Evolutionary conservation across 1,140 invertebrate species (phyloP), one percentile per base, ranked within the genome.

Genomic region (Bombus difficillimus): DNA sequence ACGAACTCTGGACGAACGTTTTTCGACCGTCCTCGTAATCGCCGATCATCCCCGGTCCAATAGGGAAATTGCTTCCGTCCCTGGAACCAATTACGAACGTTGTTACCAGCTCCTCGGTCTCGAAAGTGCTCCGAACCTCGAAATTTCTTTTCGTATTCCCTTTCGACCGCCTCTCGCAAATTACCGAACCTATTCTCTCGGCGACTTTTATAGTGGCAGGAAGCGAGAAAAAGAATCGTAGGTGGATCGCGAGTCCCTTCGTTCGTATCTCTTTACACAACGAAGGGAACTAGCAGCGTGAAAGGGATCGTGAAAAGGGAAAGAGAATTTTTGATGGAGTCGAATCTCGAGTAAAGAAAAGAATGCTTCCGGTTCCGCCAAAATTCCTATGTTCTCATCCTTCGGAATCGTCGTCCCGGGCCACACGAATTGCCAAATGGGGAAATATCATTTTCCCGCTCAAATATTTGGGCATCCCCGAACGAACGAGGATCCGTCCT

Each of bases 391-490:
- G 57, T 64, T 39, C 32, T 9, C 18, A n/a, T 62, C 66, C 25
- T 8, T 0, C 1, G 57, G 22, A 43, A 59, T 74, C 87, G 64
- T 66, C n/a, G 57, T 73, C 64, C 77, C 41, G 47, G 72, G n/a
- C 39, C 41, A 47, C 69, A 47, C 22, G 79, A 66, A 81, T 68
- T 37, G 84, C 85, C 83, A 86, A 89, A 88, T 68, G 85, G 43
- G 88, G 85, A 87, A 82, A 89, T 91, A 91, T 88, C 89, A 89
- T 91, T 90, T 91, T 87, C 82, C 74, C 81, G 86, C 80, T 87
- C 90, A 91, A 91, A 91, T 91, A 91, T 91, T 91, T 91, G 90
- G 81, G 82, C 78, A 88, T 85, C 59, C 72, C 71, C 34, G 77
- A 39, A 59, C 68, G 18, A 39, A 39, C 84, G 39, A 41, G 47